phyloP scores from a whole-genome alignment of 2,888 invertebrate genomes.

The Chaitophorus viminalis region DNA sequence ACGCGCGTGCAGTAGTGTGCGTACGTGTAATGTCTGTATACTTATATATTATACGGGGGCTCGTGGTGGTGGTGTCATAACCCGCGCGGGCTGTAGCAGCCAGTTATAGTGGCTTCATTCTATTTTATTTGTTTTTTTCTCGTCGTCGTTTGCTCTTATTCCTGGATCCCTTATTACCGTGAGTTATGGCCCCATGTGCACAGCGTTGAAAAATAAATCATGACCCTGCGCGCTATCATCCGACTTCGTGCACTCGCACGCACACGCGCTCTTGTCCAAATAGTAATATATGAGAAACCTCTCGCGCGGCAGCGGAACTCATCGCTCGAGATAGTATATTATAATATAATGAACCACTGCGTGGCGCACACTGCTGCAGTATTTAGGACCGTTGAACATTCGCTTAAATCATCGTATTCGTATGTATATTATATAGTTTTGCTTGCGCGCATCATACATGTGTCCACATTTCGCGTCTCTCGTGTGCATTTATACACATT shows the following conservation, averaged over 20 bases:
- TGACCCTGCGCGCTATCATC: constrained; percentile 15
- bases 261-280: not conserved
- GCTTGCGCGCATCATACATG: not conserved
- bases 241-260: not conserved
- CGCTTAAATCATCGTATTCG: constrained; percentile 28
- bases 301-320: not conserved
- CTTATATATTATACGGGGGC: too few species aligned
- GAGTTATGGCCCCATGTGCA: constrained; percentile 60
- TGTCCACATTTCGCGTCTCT: not conserved
- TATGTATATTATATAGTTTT: not conserved
- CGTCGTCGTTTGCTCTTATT: constrained; percentile 14
- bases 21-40: not conserved
- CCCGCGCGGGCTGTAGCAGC: not conserved
- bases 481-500: not conserved
- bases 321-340: not conserved
- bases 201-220: constrained; percentile 61
- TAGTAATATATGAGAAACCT: not conserved
- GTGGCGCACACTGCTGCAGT: not conserved
- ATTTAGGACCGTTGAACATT: constrained; percentile 27
- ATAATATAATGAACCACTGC: not conserved
- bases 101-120: not conserved
- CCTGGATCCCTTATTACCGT: constrained; percentile 55
- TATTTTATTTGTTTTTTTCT: constrained; percentile 5
- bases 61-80: constrained; percentile 13
- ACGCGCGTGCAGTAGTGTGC: not conserved